Conservation (phyloP, 2,888 invertebrate species). For the Clivina fossor region DNA sequence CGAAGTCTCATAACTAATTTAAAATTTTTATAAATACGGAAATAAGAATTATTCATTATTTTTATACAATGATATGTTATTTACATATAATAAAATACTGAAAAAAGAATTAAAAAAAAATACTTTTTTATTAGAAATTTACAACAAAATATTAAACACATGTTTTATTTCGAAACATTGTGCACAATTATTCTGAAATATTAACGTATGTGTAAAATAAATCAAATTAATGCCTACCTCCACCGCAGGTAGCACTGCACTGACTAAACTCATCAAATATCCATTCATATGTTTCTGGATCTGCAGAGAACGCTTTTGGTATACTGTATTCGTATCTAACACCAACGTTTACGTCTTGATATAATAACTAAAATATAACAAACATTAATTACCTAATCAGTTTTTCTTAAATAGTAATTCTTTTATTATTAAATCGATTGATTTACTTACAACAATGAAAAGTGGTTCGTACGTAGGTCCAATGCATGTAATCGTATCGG, state of each 20-base stretch:
- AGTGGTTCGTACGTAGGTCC: constrained; percentile 92
- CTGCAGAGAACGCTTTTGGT: constrained; percentile 69
- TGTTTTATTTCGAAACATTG: too few species aligned
- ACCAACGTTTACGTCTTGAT: constrained; percentile 82
- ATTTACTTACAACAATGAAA: constrained; percentile 72
- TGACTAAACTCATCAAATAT: constrained; percentile 72
- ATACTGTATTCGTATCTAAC: constrained; percentile 89
- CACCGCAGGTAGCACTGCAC: constrained; percentile 88
- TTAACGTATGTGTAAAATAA: background rate
- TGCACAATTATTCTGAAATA: background rate
- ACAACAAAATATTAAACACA: too few species aligned
- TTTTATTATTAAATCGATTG: background rate
- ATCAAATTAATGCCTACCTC: constrained; percentile 69
- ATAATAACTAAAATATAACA: constrained; percentile 63
- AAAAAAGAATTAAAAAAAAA: too few species aligned
- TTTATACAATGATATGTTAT: too few species aligned
- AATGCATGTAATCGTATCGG: constrained; percentile 78
- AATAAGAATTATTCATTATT: too few species aligned
- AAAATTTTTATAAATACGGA: too few species aligned
- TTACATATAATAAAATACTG: too few species aligned
- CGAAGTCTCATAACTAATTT: too few species aligned
- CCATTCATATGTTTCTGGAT: constrained; percentile 83
- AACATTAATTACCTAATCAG: constrained; percentile 15
- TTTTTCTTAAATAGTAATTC: constrained; percentile 1
- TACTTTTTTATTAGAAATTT: too few species aligned